Evolutionary conservation across 2,888 invertebrate species (phyloP).

Genomic region (Eilema depressum): DNA sequence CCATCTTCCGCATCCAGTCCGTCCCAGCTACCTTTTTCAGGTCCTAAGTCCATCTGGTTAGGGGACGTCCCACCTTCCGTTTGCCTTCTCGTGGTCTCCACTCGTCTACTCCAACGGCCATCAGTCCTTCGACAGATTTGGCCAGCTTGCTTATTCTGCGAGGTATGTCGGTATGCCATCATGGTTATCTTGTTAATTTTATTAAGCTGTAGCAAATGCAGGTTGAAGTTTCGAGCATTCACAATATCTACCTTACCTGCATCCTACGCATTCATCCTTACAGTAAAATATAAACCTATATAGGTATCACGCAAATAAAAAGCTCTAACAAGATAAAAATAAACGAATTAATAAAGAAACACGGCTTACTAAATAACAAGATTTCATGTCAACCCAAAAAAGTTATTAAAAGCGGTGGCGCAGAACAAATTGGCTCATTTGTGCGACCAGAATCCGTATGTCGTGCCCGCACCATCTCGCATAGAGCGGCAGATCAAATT

Average conservation of each 20-base stretch:
- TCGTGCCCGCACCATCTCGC: slow-evolving; percentile 33
- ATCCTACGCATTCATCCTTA: not conserved
- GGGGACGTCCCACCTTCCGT: no score
- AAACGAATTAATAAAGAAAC: slow-evolving; percentile 53
- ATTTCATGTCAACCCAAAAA: slow-evolving; percentile 59
- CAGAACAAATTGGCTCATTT: slow-evolving; percentile 68
- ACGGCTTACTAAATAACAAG: slow-evolving; percentile 57
- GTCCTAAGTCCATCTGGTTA: no score
- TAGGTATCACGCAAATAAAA: slow-evolving; percentile 24
- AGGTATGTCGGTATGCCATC: no score
- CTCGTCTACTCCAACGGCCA: no score
- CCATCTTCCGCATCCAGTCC: no score
- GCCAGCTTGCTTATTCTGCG: no score
- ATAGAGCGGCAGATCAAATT: slow-evolving; percentile 40
- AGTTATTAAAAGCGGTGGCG: slow-evolving; percentile 61
- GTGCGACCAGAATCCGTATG: slow-evolving; percentile 40
- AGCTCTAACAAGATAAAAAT: slow-evolving; percentile 45
- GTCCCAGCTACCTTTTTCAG: no score
- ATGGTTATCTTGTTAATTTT: no score
- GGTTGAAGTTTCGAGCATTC: no score
- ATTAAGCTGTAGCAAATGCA: no score
- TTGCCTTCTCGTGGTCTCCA: no score
- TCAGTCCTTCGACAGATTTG: no score
- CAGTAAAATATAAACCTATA: not conserved
- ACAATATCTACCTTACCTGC: not conserved